These are phyloP conservation scores for Macrotus californicus DNA, from an alignment of 2,113 vertebrate species.

Conservation along the genomic window DNA sequence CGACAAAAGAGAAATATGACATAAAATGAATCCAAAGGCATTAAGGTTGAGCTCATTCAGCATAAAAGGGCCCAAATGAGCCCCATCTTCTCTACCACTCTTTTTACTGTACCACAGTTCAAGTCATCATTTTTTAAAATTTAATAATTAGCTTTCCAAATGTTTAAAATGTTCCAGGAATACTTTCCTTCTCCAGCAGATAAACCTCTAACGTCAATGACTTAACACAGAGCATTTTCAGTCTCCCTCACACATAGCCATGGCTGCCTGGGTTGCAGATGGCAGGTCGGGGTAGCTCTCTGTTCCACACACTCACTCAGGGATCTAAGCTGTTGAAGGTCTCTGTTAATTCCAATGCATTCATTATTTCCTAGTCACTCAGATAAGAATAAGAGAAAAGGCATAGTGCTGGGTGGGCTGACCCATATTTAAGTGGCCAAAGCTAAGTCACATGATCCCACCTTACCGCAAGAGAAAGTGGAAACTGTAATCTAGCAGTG, in stretches of 20 bases:
- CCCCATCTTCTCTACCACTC: background rate
- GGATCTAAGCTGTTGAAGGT: background rate
- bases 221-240: background rate
- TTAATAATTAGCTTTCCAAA: background rate
- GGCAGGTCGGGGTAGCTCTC: background rate
- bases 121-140: background rate
- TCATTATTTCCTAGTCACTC: background rate
- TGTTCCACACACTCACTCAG: background rate
- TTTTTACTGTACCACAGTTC: background rate
- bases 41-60: background rate
- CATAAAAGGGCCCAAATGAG: background rate
- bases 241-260: background rate
- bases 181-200: background rate
- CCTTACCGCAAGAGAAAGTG: background rate
- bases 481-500: background rate
- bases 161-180: background rate
- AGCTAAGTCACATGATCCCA: no score
- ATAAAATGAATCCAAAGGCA: background rate
- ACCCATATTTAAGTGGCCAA: background rate
- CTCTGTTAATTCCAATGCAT: background rate
- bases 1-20: background rate
- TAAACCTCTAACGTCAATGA: background rate
- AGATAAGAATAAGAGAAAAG: background rate
- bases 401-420: no score
- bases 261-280: rapidly evolving